A percentile compares a stretch with the other conserved stretches of the same genome.
Conservation (phyloP, 2,797 vertebrate species). For the Platyrinchus mystaceus region DNA sequence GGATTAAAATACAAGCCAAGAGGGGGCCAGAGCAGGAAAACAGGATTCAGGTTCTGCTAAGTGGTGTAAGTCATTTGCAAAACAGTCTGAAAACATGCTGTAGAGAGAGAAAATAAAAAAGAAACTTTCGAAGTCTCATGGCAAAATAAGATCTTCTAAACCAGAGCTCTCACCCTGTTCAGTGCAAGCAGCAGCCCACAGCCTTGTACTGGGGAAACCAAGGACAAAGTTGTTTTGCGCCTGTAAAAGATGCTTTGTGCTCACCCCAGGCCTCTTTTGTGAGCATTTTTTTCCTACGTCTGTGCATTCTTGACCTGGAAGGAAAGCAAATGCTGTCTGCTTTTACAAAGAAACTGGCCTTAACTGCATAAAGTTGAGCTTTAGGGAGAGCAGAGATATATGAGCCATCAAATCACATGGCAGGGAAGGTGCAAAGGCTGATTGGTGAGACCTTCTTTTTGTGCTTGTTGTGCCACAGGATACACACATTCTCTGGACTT, state of each 20-base stretch:
- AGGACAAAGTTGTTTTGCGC: neutral
- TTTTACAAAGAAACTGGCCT: neutral
- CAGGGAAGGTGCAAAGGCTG: neutral
- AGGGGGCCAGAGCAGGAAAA: neutral
- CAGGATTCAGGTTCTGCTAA: neutral
- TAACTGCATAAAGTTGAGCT: neutral
- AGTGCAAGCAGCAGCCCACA: neutral
- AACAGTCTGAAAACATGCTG: neutral
- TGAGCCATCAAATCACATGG: neutral
- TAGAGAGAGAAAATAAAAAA: neutral
- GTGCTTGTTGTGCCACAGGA: neutral
- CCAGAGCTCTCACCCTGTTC: neutral
- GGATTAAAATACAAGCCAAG: neutral
- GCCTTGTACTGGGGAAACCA: neutral
- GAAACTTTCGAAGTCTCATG: neutral
- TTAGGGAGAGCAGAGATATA: neutral
- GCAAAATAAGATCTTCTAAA: neutral
- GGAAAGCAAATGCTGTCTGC: neutral
- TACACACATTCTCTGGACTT: neutral
- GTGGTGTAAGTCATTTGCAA: neutral
- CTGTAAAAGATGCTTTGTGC: neutral
- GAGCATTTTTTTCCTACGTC: neutral
- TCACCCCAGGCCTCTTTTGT: neutral
- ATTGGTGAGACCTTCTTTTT: neutral
- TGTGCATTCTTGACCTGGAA: neutral